A percentile compares a stretch with the other conserved stretches of the same genome.
phyloP scores from a whole-genome alignment of 2,113 vertebrate species.

The Coreoperca whiteheadi region DNA sequence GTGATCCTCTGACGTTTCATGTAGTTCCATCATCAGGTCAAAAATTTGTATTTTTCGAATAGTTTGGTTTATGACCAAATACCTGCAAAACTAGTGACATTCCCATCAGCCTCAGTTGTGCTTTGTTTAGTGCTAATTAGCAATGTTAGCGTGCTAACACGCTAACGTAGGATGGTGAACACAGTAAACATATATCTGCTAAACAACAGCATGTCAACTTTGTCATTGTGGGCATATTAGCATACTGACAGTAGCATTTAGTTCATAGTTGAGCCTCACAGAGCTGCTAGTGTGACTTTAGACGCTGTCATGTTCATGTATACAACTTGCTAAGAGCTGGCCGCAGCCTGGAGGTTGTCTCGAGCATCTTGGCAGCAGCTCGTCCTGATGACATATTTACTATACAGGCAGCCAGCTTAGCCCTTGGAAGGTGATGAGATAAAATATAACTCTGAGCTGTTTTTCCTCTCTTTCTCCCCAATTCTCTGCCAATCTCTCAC shows the following conservation, averaged over 20 bases:
- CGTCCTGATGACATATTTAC: conserved; percentile 51
- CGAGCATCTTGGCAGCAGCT: conserved; percentile 41
- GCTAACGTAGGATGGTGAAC: not conserved
- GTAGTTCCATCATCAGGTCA: too few relatives aligned
- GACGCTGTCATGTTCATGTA: not conserved
- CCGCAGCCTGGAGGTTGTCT: conserved; percentile 17
- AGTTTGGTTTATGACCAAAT: not conserved
- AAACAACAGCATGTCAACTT: not conserved
- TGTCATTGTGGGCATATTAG: not conserved
- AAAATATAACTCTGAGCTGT: conserved; percentile 37
- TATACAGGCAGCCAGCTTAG: conserved; percentile 20
- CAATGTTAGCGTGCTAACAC: too few relatives aligned
- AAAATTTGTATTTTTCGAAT: too few relatives aligned
- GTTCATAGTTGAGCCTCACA: not conserved
- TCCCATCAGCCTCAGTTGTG: too few relatives aligned
- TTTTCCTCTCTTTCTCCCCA: conserved; percentile 13
- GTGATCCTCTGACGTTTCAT: too few relatives aligned
- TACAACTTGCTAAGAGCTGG: not conserved
- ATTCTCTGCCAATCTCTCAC: conserved; percentile 40
- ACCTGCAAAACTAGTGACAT: too few relatives aligned
- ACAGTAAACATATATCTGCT: not conserved
- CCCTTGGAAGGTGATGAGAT: conserved; percentile 48
- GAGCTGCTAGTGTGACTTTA: not conserved
- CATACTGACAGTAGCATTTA: not conserved
- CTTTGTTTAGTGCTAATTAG: too few relatives aligned